Evolutionary conservation across 1,140 invertebrate species (phyloP), one percentile per base, ranked within the genome.

Genomic region (Sesamia nonagrioides): DNA sequence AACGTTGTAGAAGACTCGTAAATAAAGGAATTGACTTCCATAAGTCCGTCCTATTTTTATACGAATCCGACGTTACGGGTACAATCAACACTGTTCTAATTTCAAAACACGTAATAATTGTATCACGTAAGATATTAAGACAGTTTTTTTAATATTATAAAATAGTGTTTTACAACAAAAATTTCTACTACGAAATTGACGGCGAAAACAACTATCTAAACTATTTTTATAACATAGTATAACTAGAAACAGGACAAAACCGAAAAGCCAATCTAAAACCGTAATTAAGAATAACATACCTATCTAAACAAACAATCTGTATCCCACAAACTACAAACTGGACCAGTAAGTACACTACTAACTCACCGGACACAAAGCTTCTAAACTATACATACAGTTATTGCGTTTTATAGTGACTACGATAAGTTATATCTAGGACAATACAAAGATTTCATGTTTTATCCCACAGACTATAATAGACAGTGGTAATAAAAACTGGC

Each of bases 361-460:
- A 66, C 61, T 42, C 1, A 40, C 17, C 7, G 9, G 2, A 42
- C n/a, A 42, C 61, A 66, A 66, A 66, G 61, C 61, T 42, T 18
- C 37, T 66, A 66, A 66, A 66, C 61, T 66, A 66, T 66, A 66
- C 18, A 40, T 21, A 66, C 37, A 66, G 61, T 66, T 42, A 66
- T 66, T 66, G 61, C 61, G 37, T 42, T 66, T 42, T 40, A 54
- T 3, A 52, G 7, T 40, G 48, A 52, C 68, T 54, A 15, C 17
- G 48, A 71, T 52, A 52, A 71, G 48, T 52, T 71, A 52, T 71
- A 48, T 54, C 68, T 54, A 33, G 40, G 33, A 54, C 45, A 71
- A 71, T 54, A 71, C 68, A 17, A 69, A 71, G 68, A 71, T 71
- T 71, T 71, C 54, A 71, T 71, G 48, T 54, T 54, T 60, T 37